Conservation (phyloP, 2,797 vertebrate genomes). For the Gymnocypris eckloni region DNA sequence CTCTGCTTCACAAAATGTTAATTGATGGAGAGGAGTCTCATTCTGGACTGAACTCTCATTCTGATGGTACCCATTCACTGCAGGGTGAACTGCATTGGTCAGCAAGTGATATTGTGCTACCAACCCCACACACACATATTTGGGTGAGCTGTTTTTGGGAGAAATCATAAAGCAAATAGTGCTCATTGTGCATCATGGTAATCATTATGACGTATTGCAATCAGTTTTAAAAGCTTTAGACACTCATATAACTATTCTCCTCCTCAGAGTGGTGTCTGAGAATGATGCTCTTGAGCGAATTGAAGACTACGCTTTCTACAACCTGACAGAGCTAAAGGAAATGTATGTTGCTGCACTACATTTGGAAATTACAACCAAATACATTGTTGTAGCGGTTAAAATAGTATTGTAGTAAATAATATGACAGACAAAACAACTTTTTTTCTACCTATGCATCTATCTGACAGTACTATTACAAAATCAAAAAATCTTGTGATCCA, state of each 20-base stretch:
- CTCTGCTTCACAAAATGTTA: not conserved
- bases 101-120: not conserved
- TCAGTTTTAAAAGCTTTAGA: not conserved
- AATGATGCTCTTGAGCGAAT: slow-evolving; percentile 71
- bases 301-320: slow-evolving; percentile 70
- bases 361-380: not conserved
- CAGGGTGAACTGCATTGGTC: not conserved
- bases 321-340: slow-evolving; percentile 72
- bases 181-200: too few relatives aligned
- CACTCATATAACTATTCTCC: slow-evolving; percentile 32
- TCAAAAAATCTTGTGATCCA: slow-evolving; percentile 86
- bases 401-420: not conserved
- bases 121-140: too few relatives aligned
- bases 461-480: slow-evolving; percentile 89
- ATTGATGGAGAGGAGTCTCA: not conserved
- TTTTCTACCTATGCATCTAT: slow-evolving; percentile 21
- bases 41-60: not conserved
- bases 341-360: slow-evolving; percentile 67
- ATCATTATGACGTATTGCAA: not conserved
- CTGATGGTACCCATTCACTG: not conserved
- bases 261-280: slow-evolving; percentile 70
- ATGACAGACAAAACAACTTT: not conserved
- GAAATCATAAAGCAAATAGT: too few relatives aligned
- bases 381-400: not conserved
- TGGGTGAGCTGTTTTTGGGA: too few relatives aligned